Base-by-base conservation (phyloP, 2,113 vertebrate species). In the Menidia beryllina region DNA sequence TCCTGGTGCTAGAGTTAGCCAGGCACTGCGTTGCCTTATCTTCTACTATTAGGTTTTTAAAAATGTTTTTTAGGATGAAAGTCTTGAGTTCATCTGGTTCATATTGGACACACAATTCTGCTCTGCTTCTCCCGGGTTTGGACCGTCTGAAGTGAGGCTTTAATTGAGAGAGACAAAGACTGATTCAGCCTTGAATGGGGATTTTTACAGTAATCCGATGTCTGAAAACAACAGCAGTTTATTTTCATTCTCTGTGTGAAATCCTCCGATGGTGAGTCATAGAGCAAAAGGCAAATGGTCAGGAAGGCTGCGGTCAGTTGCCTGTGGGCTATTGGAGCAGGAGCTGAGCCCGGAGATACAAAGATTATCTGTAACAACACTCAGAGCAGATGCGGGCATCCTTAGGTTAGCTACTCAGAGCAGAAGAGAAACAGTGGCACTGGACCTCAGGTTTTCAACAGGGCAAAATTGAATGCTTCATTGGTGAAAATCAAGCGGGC, bases 251-350 rank as follows among this genome's bases (percentile, higher is more conserved):
- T 60, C 54, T 27, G 59, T 67, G 79, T 86, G 72, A 83, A 86
- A 83, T 82, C 83, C 62, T 84, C 59, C 11, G 34, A 76, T 74
- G 77, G 68, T 91, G 88, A 92, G 79, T 91, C 91, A 90, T 72
- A 26, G 54, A 58, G 56, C 2, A 30, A 57, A n/a, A 61, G 60
- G 66, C 61, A 56, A 89, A 70, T 15, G 67, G 81, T 83, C 86
- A 80, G 84, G 71, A 83, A 88, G 82, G 30, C 68, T 86, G 78
- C 7, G 79, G 86, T 86, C 71, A 57, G 69, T 59, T 12, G 80
- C 82, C 83, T 88, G 84, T 51, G 63, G 72, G 66, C 45, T 7
- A 63, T 34, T 34, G 36, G 66, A 49, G 56, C 9, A 11, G 68
- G 61, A 82, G 63, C 27, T 24, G 3, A 59, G 80, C 53, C 65